Conservation (phyloP, 2,797 vertebrate species). For the Halcyon smyrnensis region DNA sequence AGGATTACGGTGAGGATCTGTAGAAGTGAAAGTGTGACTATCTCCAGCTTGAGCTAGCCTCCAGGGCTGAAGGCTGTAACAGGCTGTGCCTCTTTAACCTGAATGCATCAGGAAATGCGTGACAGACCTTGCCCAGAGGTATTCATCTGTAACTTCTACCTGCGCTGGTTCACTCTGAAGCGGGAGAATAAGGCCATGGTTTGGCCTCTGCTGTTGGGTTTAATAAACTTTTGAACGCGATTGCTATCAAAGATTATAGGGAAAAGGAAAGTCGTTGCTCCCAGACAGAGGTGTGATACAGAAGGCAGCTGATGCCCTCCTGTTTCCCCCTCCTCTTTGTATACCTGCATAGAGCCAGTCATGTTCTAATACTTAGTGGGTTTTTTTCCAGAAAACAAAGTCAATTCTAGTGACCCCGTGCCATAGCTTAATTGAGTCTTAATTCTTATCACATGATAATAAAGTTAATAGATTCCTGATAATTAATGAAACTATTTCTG, state of each 20-base stretch:
- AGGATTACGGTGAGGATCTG: not conserved
- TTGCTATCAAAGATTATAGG: not conserved
- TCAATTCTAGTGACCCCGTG: slow-evolving; percentile 33
- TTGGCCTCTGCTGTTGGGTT: slow-evolving; percentile 26
- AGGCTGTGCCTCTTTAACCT: slow-evolving; percentile 61
- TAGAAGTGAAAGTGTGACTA: not conserved
- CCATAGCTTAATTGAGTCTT: slow-evolving; percentile 56
- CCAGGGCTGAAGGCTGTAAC: slow-evolving; percentile 42
- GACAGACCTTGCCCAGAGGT: slow-evolving; percentile 70
- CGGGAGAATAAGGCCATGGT: slow-evolving; percentile 8
- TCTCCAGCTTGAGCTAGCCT: slow-evolving; percentile 57
- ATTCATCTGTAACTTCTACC: slow-evolving; percentile 64
- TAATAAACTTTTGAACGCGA: not conserved
- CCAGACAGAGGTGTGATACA: not conserved
- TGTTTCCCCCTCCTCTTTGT: not conserved
- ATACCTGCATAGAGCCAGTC: not conserved
- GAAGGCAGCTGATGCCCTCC: not conserved
- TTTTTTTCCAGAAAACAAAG: not conserved
- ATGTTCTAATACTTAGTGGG: not conserved
- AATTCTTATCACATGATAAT: slow-evolving; percentile 71
- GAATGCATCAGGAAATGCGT: slow-evolving; percentile 48
- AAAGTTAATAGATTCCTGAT: slow-evolving; percentile 68
- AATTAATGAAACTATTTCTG: slow-evolving; percentile 56
- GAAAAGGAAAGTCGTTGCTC: not conserved
- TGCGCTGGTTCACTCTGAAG: not conserved